Base-by-base conservation (phyloP, 1,140 invertebrate species). In the Macrosteles quadrilineatus region DNA sequence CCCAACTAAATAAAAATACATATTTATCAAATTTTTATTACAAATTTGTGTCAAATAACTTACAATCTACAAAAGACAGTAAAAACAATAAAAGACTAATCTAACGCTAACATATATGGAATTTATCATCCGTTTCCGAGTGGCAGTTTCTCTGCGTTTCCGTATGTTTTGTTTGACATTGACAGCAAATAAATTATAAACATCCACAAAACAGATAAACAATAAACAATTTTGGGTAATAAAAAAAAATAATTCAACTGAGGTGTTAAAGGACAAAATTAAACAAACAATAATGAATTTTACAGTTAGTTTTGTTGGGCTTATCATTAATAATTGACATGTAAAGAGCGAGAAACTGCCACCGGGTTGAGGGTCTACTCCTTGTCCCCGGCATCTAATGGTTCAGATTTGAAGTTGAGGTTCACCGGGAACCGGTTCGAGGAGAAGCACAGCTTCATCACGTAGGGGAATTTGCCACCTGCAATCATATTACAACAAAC, bases 371-470 rank as follows among this genome's bases (percentile, higher is more conserved):
- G 19, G 14, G 50, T 29, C 68, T 57, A 43, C 31, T 43, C 68
- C 53, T 55, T 62, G 21, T 69, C 53, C 19, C 32, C 36, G 6
- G 47, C 9, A n/a, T n/a, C n/a, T n/a, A n/a, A n/a, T n/a, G n/a
- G n/a, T 27, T 68, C 30, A n/a, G 23, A 25, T 32, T 68, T 45
- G 9, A 25, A 30, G 64, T 23, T 17, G 65, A 68, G 50, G 30
- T 32, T 55, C 2, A 40, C 53, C 4, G 68, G 47, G 29, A 65
- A 67, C 19, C 92, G 89, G 64, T 92, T 91, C 70, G 91, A 93
- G 23, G 94, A 96, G 84, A 97, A 97, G 80, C 94, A 96, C 69
- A 98, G 84, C 84, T 98, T 98, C 91, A 98, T 94, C 75, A 97
- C 93, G 85, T 96, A 98, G 70, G 96, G 96, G 82, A 95, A 96